Evolutionary conservation across 92 coral and sea anemone genomes (phyloP), one percentile per base, ranked within the genome.

Genomic region (Parazoanthus darwini): DNA sequence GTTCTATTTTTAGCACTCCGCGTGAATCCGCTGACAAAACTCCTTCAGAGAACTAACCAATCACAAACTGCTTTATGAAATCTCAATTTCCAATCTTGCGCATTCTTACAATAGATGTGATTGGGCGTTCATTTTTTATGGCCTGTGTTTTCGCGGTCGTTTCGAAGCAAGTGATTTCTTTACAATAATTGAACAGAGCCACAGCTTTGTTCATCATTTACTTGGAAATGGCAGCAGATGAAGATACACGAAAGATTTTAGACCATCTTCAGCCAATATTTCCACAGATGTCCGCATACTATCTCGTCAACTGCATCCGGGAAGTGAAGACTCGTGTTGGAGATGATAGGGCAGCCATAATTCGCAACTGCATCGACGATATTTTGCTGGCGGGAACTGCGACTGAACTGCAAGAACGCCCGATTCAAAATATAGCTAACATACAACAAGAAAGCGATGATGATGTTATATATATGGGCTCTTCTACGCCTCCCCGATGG

Each of bases 241-340:
- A 88, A 72, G 93, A 88, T 70, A 88, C 71, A 39, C 85, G 74
- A 39, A 90, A 23, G 22, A 91, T 96, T 23, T 81, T 93, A 58
- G 91, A 91, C 82, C 90, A 93, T 25, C 80, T 96, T 65, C 90
- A 94, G 44, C 97, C 94, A 78, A 94, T 96, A 76, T 96, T 96
- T 79, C 99, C 99, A 22, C 99, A 95, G 82, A 54, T 93, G 20
- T 85, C 82, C 37, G 96, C 89, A 37, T 71, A 11, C 13, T 76
- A 86, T 38, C 85, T 96, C 22, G 79, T 84, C 42, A 77, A 78
- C 58, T 91, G 97, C 82, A 84, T 96, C 80, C 86, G 87, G 39
- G 91, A 89, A 42, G 94, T 93, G 25, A 92, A 92, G 20, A 46
- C 77, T 86, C 93, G 87, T 37, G 90, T 92, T 8, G 98, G 98